Evolutionary conservation across 2,797 vertebrate species (phyloP).

Genomic region (Nyctibius grandis): DNA sequence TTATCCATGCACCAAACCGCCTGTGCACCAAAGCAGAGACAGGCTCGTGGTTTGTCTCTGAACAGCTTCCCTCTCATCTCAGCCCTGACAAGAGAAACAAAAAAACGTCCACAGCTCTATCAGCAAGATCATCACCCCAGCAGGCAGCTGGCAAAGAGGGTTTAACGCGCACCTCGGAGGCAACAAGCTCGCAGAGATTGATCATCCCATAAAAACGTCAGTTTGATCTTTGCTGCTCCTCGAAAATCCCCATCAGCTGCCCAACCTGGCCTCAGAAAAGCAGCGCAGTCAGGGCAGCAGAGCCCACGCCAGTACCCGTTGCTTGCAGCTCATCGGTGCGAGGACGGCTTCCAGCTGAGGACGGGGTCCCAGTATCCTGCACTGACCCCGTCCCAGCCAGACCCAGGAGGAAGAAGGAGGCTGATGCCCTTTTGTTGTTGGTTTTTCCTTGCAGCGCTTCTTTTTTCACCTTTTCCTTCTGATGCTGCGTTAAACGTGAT

Average conservation of each 20-base stretch:
- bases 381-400: neutral
- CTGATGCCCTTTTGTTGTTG: neutral
- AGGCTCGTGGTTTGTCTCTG: neutral
- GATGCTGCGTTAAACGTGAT: rapidly evolving
- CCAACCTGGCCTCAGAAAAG: neutral
- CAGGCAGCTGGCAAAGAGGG: conserved; percentile 39
- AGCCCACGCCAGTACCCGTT: neutral
- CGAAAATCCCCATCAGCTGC: neutral
- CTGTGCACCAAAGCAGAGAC: neutral
- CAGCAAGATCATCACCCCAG: conserved; percentile 4
- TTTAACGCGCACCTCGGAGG: neutral
- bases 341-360: neutral
- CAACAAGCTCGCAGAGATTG: neutral
- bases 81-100: neutral
- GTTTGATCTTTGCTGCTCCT: neutral
- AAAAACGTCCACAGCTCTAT: neutral
- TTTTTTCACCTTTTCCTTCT: neutral
- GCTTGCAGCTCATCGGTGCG: neutral
- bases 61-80: neutral
- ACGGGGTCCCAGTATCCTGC: rapidly evolving
- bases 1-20: neutral
- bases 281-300: neutral
- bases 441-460: neutral
- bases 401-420: neutral
- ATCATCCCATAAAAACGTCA: conserved; percentile 2